Conservation (phyloP, 2,113 vertebrate species). For the Pyrgilauda ruficollis region DNA sequence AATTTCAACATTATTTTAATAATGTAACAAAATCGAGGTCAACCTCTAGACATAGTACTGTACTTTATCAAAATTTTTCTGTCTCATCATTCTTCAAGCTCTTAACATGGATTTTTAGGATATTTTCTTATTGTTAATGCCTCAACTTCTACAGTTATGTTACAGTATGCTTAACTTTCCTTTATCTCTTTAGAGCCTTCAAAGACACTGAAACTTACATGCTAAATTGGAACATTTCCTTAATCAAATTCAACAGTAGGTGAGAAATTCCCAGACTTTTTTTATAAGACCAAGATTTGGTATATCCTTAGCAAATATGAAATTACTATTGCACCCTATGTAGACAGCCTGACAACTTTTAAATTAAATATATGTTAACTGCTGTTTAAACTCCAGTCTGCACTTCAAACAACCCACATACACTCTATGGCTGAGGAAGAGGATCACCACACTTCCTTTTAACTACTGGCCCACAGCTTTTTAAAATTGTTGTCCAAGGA, state of each 20-base stretch:
- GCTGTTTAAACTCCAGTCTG: background rate
- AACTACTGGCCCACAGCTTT: background rate
- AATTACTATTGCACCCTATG: background rate
- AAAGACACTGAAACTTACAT: background rate
- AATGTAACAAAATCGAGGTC: background rate
- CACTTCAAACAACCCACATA: background rate
- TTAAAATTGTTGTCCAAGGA: background rate
- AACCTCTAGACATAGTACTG: background rate
- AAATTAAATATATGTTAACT: background rate
- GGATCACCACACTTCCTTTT: fast-evolving
- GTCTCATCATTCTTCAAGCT: background rate
- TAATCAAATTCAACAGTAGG: background rate
- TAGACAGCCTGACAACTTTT: background rate
- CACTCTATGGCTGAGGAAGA: background rate
- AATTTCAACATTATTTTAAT: background rate
- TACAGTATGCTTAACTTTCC: background rate
- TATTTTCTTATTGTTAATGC: background rate
- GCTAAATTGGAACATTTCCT: background rate
- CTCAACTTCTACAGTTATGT: background rate
- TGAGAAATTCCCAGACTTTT: background rate
- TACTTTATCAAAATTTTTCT: background rate
- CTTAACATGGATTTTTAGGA: background rate
- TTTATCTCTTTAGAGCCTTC: background rate
- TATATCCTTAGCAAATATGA: background rate
- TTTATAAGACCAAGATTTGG: background rate